Conservation (phyloP, 1,140 invertebrate genomes). For the Rhopalosiphum maidis region DNA sequence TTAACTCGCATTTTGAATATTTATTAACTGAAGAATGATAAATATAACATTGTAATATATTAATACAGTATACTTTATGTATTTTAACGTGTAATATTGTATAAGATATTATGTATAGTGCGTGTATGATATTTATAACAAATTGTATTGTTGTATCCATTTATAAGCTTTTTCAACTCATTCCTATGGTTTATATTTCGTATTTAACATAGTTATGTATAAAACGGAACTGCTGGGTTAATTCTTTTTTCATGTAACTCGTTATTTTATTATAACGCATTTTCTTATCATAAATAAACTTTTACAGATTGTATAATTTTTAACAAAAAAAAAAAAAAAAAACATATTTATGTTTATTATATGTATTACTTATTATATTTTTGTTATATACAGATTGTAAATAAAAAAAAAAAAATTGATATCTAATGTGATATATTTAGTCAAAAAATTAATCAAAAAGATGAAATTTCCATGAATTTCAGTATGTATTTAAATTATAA, state of each 20-base stretch:
- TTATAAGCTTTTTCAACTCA: neutral
- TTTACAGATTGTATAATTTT: too few species aligned
- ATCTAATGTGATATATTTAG: neutral
- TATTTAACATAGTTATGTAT: neutral
- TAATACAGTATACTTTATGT: neutral
- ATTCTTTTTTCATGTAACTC: too few species aligned
- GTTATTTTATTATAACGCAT: too few species aligned
- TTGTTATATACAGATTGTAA: too few species aligned
- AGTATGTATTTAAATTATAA: too few species aligned
- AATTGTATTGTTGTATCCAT: neutral
- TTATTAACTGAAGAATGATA: neutral
- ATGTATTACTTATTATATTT: too few species aligned
- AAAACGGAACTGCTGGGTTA: too few species aligned
- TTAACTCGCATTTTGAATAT: neutral
- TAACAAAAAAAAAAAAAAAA: too few species aligned
- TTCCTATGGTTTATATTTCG: neutral
- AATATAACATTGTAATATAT: neutral
- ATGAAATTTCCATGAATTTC: neutral
- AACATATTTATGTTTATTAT: too few species aligned
- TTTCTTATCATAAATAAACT: too few species aligned
- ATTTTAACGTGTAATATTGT: neutral
- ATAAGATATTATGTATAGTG: neutral
- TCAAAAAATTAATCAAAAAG: neutral
- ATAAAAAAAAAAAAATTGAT: too few species aligned
- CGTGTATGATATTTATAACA: neutral